These are phyloP conservation scores for Trichopoda pennipes DNA, from an alignment of 2,888 invertebrate species.

Conservation along the genomic window DNA sequence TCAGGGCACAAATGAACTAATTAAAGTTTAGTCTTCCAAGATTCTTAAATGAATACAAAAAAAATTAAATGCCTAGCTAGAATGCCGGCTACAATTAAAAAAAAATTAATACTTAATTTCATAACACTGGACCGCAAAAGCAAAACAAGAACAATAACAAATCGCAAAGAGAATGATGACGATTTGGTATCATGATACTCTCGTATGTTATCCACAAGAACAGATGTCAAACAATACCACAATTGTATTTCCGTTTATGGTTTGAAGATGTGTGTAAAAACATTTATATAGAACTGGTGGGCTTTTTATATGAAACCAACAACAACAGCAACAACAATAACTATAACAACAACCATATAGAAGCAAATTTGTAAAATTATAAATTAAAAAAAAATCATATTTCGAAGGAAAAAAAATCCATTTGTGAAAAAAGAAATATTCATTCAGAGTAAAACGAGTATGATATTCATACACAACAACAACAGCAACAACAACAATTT, in stretches of 20 bases:
- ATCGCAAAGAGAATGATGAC: conserved; percentile 17
- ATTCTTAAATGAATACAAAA: too few relatives aligned
- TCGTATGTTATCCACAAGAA: conserved; percentile 46
- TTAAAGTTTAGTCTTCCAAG: too few relatives aligned
- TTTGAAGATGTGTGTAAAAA: conserved; percentile 34
- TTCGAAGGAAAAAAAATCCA: conserved; percentile 10
- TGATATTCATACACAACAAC: too few relatives aligned
- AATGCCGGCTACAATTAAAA: background rate
- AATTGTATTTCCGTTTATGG: conserved; percentile 64
- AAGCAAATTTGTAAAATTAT: conserved; percentile 50
- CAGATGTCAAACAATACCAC: conserved; percentile 64
- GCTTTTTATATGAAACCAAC: conserved; percentile 48
- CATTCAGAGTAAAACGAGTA: conserved; percentile 4
- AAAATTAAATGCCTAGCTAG: background rate
- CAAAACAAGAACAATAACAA: background rate
- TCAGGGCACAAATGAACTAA: too few relatives aligned
- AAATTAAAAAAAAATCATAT: conserved; percentile 18
- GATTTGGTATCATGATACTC: conserved; percentile 46
- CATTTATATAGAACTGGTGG: conserved; percentile 33
- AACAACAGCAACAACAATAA: conserved; percentile 1
- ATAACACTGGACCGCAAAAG: background rate
- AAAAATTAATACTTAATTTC: background rate
- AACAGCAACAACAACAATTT: conserved; percentile 56
- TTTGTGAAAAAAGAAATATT: conserved; percentile 54
- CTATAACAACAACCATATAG: background rate